These are phyloP conservation scores for Gallinago solitaria DNA, from an alignment of 2,797 vertebrate genomes.

Conservation along the genomic window DNA sequence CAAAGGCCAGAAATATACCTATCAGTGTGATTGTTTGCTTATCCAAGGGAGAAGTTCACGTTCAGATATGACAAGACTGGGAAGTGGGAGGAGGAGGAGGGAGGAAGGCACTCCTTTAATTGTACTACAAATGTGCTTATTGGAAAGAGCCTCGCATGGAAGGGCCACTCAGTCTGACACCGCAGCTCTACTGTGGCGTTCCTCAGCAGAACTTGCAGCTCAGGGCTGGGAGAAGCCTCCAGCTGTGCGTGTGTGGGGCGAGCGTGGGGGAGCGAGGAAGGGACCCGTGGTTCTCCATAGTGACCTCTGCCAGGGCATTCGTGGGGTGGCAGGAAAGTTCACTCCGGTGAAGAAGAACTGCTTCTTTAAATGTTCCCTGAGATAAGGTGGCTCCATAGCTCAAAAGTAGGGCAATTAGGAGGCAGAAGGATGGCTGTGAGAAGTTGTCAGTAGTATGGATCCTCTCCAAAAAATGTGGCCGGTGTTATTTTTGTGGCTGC, in stretches of 20 bases:
- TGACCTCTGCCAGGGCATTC: not conserved
- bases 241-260: not conserved
- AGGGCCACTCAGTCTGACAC: not conserved
- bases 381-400: not conserved
- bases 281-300: not conserved
- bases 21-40: not conserved
- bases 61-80: not conserved
- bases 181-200: not conserved
- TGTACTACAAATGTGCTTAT: slow-evolving; percentile 14
- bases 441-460: slow-evolving; percentile 27
- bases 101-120: not conserved
- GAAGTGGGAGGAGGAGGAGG: not conserved
- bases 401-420: slow-evolving; percentile 36
- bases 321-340: not conserved
- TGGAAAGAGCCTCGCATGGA: not conserved
- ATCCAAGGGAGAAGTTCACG: not conserved
- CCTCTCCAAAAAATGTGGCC: slow-evolving; percentile 7
- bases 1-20: not conserved
- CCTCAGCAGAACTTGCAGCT: slow-evolving; percentile 12
- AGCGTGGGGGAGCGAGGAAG: not conserved
- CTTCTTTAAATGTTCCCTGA: not conserved
- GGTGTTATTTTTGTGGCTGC: slow-evolving; percentile 4
- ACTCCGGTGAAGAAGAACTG: not conserved
- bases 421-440: not conserved
- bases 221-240: slow-evolving; percentile 25